phyloP scores from a whole-genome alignment of 2,113 vertebrate genomes.

The Ophthalmolycus amberensis region DNA sequence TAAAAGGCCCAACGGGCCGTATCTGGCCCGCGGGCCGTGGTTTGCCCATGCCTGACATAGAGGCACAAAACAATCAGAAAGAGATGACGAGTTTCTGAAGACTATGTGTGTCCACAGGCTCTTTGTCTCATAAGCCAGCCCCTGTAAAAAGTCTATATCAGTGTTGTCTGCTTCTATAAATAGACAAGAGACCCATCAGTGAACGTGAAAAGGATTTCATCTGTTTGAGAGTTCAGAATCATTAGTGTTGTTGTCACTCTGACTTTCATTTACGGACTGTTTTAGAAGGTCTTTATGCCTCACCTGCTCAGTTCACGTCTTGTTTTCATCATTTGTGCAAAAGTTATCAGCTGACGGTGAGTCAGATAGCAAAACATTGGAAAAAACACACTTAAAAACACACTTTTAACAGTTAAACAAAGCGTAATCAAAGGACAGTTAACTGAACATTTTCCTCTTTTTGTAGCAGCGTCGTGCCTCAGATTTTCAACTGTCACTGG shows the following conservation, averaged over 20 bases:
- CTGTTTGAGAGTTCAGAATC: constrained; percentile 9
- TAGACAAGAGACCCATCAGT: constrained; percentile 5
- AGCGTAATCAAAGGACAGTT: neutral
- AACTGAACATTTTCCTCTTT: constrained; percentile 7
- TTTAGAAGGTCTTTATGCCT: constrained; percentile 6
- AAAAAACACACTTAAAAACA: too few species aligned
- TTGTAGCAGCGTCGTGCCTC: neutral
- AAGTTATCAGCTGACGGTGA: neutral
- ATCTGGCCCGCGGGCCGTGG: too few species aligned
- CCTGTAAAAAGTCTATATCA: neutral
- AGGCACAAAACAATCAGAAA: too few species aligned
- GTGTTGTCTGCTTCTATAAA: constrained; percentile 8
- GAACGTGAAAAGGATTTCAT: neutral
- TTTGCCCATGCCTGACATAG: too few species aligned
- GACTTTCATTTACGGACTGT: neutral
- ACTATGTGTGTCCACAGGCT: neutral
- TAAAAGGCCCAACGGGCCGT: too few species aligned
- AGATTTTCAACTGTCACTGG: neutral
- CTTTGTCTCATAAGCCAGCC: neutral
- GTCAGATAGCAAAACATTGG: neutral
- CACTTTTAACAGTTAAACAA: neutral
- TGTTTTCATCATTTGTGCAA: neutral
- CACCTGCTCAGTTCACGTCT: neutral
- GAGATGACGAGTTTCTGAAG: too few species aligned
- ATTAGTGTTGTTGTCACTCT: neutral